Percentiles rank a stretch among this genome's conserved stretches.
These are phyloP conservation scores for Stigmatopora nigra DNA, from an alignment of 2,113 vertebrate species.

Conservation along the genomic window DNA sequence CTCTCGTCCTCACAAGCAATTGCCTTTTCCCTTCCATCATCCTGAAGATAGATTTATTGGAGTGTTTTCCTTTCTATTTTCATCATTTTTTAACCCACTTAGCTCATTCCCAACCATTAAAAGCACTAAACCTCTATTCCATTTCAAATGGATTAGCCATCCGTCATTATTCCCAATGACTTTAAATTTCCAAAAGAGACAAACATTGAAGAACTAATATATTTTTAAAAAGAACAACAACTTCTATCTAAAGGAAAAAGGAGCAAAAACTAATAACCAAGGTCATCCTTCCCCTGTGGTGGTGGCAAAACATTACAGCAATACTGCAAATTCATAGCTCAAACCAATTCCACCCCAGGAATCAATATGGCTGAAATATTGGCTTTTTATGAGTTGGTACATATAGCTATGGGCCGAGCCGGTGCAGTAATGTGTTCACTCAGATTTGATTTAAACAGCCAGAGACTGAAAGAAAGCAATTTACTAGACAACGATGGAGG, in stretches of 20 bases:
- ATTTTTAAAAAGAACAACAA: not conserved
- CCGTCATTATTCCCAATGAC: too few relatives aligned
- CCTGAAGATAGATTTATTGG: not conserved
- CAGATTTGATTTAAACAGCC: conserved; percentile 67
- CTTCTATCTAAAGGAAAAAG: conserved; percentile 18
- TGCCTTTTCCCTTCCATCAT: conserved; percentile 34
- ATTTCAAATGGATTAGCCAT: too few relatives aligned
- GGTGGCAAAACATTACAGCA: conserved; percentile 59
- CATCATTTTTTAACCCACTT: too few relatives aligned
- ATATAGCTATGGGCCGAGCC: conserved; percentile 61
- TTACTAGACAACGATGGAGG: conserved; percentile 31
- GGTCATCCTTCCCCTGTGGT: conserved; percentile 54
- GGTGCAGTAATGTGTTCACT: conserved; percentile 59
- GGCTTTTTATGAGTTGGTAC: conserved; percentile 69
- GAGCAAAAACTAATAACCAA: conserved; percentile 54
- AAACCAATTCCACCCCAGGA: conserved; percentile 69
- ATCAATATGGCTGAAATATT: conserved; percentile 76
- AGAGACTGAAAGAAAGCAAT: conserved; percentile 38
- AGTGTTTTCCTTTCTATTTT: not conserved
- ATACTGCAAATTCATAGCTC: conserved; percentile 60
- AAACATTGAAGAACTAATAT: not conserved
- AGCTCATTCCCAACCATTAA: too few relatives aligned
- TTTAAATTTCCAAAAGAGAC: too few relatives aligned
- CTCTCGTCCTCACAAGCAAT: conserved; percentile 12
- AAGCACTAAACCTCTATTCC: too few relatives aligned